Conservation (phyloP, 2,797 vertebrate genomes). For the Pseudotriccus pelzelni region DNA sequence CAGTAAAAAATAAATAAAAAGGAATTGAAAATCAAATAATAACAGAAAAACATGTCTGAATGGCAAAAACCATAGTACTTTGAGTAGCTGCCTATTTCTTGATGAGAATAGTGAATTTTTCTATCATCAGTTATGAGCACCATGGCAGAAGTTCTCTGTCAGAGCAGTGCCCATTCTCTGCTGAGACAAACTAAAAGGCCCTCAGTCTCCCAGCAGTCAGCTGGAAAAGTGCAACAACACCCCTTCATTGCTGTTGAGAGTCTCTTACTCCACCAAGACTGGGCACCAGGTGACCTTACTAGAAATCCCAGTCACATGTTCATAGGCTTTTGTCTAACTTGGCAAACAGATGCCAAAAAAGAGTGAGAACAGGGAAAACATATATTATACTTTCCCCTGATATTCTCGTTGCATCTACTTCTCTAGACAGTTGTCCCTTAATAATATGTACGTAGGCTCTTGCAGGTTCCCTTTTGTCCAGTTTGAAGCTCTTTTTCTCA, state of each 20-base stretch:
- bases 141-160: neutral
- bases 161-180: neutral
- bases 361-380: neutral
- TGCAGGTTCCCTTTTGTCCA: neutral
- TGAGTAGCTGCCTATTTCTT: neutral
- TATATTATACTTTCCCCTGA: neutral
- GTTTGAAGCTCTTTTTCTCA: neutral
- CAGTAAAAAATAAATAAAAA: neutral
- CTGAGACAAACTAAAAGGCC: neutral
- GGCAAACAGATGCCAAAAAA: neutral
- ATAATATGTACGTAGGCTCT: accelerated
- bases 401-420: neutral
- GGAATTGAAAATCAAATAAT: neutral
- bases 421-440: neutral
- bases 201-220: neutral
- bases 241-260: neutral
- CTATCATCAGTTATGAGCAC: accelerated
- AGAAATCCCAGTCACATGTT: neutral
- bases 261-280: neutral
- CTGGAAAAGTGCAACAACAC: neutral
- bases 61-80: neutral
- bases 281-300: neutral
- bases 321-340: neutral
- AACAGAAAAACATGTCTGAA: neutral
- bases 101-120: neutral